Conservation (phyloP, 2,888 invertebrate species). For the Himalopsyche anomala region DNA sequence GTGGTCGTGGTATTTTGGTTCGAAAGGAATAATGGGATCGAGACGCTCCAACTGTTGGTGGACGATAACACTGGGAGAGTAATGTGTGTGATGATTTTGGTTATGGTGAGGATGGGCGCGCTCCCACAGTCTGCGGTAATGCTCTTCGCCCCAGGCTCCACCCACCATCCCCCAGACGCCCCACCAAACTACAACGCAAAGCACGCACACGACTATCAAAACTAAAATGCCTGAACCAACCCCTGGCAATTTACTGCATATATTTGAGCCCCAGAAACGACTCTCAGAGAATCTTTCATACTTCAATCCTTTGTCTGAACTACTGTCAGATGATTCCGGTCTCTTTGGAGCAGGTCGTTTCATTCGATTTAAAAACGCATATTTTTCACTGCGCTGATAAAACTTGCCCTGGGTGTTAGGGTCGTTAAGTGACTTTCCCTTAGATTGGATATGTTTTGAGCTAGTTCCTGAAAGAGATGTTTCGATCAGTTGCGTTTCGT, state of each 20-base stretch:
- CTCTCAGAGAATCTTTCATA: constrained; percentile 66
- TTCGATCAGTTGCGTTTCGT: constrained; percentile 69
- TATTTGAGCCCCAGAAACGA: constrained; percentile 45
- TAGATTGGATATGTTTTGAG: constrained; percentile 69
- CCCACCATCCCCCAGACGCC: constrained; percentile 73
- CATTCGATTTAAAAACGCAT: constrained; percentile 63
- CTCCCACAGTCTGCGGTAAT: constrained; percentile 75
- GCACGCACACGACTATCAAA: constrained; percentile 70
- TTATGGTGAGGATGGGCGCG: constrained; percentile 73
- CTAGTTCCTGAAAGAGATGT: constrained; percentile 73
- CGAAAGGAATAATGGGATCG: constrained; percentile 64
- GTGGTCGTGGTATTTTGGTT: constrained; percentile 73
- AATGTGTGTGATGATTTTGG: constrained; percentile 70
- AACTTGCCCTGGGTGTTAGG: constrained; percentile 70
- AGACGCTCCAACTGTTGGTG: constrained; percentile 65
- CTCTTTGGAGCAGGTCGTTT: constrained; percentile 63
- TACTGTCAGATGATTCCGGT: constrained; percentile 56
- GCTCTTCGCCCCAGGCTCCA: constrained; percentile 74
- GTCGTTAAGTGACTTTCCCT: constrained; percentile 47
- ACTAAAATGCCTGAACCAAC: constrained; percentile 72
- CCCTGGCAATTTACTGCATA: constrained; percentile 70
- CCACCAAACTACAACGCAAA: constrained; percentile 74
- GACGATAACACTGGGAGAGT: constrained; percentile 65
- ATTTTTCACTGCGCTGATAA: constrained; percentile 68
- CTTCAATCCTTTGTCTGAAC: constrained; percentile 71